Conservation (phyloP, 1,140 invertebrate species). For the Gyrodactylus salaris region DNA sequence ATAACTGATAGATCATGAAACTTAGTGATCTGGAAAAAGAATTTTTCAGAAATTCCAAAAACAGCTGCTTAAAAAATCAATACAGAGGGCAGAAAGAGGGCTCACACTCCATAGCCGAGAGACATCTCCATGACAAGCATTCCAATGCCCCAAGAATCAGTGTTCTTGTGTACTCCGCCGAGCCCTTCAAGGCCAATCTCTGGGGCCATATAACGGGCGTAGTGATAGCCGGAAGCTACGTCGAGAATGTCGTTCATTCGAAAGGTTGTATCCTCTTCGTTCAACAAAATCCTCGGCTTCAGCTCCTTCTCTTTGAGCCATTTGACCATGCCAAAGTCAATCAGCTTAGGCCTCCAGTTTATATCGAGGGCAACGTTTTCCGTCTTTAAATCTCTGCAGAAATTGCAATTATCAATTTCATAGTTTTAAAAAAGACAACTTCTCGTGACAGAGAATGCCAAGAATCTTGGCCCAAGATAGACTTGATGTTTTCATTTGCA, state of each 20-base stretch:
- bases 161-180: not conserved
- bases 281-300: not conserved
- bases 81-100: too few species aligned
- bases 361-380: not conserved
- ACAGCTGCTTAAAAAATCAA: too few species aligned
- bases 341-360: not conserved
- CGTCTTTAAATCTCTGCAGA: not conserved
- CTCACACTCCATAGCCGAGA: slow-evolving; percentile 1
- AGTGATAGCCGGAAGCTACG: not conserved
- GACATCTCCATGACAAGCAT: not conserved
- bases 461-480: too few species aligned
- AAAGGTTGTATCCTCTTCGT: not conserved
- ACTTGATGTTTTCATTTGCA: too few species aligned
- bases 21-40: too few species aligned
- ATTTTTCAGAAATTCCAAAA: too few species aligned
- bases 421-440: too few species aligned
- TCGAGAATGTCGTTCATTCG: not conserved
- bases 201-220: not conserved
- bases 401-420: not conserved
- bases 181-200: not conserved
- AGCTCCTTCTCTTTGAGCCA: not conserved
- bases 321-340: not conserved
- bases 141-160: not conserved
- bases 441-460: too few species aligned
- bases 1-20: too few species aligned